Evolutionary conservation across 2,797 vertebrate species (phyloP).

Genomic region (Pitangus sulphuratus): DNA sequence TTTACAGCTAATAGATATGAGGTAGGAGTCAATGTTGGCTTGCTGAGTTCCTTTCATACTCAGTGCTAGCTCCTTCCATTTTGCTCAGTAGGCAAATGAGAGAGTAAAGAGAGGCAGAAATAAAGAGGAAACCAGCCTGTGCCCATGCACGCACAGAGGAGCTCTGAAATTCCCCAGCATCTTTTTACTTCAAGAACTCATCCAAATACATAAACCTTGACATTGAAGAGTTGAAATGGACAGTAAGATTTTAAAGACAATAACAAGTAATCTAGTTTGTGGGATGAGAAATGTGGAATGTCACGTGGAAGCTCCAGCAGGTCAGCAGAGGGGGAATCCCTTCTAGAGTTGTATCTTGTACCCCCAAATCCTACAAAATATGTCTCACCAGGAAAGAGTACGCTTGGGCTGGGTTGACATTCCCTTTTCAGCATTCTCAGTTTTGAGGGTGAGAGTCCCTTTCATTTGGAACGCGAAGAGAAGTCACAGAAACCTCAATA

Average conservation of each 20-base stretch:
- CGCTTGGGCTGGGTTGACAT: not conserved
- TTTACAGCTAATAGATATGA: constrained; percentile 63
- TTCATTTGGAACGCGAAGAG: not conserved
- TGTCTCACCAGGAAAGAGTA: not conserved
- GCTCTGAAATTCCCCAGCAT: not conserved
- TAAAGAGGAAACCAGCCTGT: not conserved
- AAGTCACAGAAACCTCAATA: not conserved
- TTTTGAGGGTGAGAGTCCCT: not conserved
- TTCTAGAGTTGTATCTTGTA: accelerated
- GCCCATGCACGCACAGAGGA: not conserved
- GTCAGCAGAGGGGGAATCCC: not conserved
- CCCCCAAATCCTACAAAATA: not conserved
- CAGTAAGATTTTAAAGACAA: not conserved
- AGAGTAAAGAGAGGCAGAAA: not conserved
- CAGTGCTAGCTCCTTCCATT: not conserved
- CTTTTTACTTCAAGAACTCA: not conserved
- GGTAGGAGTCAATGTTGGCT: constrained; percentile 32
- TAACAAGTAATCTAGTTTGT: not conserved
- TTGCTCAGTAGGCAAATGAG: not conserved
- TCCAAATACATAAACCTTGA: not conserved
- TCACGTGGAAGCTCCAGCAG: not conserved
- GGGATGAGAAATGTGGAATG: not conserved
- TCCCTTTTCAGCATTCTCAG: not conserved
- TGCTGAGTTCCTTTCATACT: constrained; percentile 20
- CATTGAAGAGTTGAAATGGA: not conserved